phyloP scores from a whole-genome alignment of 2,113 vertebrate species.

The Varanus salvator region DNA sequence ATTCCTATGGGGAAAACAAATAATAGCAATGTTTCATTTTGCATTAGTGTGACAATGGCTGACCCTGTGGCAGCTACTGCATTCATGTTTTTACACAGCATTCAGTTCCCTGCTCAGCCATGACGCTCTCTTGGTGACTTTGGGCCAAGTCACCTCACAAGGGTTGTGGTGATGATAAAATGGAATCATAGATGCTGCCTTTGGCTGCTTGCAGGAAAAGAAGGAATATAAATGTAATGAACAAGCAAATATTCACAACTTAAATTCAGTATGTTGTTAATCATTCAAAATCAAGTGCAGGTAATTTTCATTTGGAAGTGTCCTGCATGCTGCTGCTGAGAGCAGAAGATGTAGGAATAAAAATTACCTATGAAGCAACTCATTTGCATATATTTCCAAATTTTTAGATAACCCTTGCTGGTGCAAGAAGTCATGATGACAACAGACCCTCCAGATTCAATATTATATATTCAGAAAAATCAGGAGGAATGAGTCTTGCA shows the following conservation, averaged over 20 bases:
- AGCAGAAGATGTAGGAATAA: background rate
- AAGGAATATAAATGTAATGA: too few species aligned
- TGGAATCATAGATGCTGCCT: too few species aligned
- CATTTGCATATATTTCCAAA: background rate
- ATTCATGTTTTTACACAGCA: conserved; percentile 39
- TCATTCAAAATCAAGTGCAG: background rate
- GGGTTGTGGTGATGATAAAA: too few species aligned
- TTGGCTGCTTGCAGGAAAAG: background rate
- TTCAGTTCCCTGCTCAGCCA: too few species aligned
- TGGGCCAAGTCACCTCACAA: too few species aligned
- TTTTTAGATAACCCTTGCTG: background rate
- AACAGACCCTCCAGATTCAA: background rate
- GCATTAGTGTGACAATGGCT: conserved; percentile 34
- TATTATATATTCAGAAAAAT: background rate
- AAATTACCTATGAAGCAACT: background rate
- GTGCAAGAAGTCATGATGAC: background rate
- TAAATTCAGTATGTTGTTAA: conserved; percentile 3
- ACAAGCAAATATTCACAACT: background rate
- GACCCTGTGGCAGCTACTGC: conserved; percentile 10
- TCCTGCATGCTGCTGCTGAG: conserved; percentile 11
- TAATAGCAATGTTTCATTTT: conserved; percentile 35
- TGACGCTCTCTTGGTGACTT: too few species aligned
- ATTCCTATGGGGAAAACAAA: background rate
- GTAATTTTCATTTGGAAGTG: fast-evolving
- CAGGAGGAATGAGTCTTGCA: background rate